Conservation (phyloP, 2,113 vertebrate species). For the Lates calcarifer region DNA sequence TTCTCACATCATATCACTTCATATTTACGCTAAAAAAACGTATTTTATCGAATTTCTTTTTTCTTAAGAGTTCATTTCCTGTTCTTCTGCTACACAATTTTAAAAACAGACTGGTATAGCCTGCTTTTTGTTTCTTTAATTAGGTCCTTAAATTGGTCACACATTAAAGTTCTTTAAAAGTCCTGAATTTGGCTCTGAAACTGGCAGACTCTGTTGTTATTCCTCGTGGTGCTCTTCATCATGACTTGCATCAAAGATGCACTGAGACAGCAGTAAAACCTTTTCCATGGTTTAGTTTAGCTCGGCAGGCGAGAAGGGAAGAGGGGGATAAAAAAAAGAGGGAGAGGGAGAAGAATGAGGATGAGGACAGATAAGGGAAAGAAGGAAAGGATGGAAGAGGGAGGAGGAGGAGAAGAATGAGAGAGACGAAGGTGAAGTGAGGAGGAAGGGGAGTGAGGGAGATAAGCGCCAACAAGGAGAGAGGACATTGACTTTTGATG, state of each 20-base stretch:
- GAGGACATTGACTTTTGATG: constrained; percentile 57
- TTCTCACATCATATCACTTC: neutral
- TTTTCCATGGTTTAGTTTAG: constrained; percentile 47
- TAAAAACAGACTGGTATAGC: neutral
- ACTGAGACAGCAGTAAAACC: constrained; percentile 57
- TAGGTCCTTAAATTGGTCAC: constrained; percentile 14
- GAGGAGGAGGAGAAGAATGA: neutral
- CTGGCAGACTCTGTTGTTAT: constrained; percentile 41
- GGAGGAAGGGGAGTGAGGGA: constrained; percentile 26
- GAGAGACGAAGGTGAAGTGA: constrained; percentile 24
- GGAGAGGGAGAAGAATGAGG: constrained; percentile 3
- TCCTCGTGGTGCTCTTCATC: constrained; percentile 42
- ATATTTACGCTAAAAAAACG: too few relatives aligned
- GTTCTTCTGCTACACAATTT: neutral
- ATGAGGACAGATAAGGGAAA: neutral
- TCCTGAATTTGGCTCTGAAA: constrained; percentile 15
- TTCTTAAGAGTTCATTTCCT: neutral
- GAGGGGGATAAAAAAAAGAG: neutral
- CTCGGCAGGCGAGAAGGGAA: neutral
- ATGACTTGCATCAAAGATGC: constrained; percentile 58
- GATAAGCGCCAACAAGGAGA: constrained; percentile 54
- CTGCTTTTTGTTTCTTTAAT: constrained; percentile 23
- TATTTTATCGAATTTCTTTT: neutral
- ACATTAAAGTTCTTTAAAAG: constrained; percentile 44
- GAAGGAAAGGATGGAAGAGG: neutral